Percentiles rank a stretch among this genome's conserved stretches.
Conservation (phyloP, 2,888 invertebrate genomes). For the Philaethria dido region DNA sequence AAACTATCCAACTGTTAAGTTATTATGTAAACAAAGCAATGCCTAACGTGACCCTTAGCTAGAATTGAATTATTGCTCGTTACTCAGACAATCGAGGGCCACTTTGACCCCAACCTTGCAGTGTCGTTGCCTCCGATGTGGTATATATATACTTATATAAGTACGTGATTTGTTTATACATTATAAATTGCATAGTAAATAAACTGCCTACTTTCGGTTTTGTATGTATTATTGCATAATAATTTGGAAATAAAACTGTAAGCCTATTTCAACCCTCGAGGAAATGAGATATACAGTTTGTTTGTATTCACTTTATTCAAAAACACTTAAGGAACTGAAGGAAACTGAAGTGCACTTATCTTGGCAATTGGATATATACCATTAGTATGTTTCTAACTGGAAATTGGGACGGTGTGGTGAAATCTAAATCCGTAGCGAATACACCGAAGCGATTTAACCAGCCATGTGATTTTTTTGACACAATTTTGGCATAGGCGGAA, state of each 20-base stretch:
- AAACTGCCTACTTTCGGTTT: not conserved
- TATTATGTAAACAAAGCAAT: conserved; percentile 36
- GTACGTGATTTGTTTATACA: not conserved
- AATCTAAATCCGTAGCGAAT: conserved; percentile 6
- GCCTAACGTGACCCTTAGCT: conserved; percentile 35
- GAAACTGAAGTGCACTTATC: conserved; percentile 10
- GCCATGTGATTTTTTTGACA: conserved; percentile 13
- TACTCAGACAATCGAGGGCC: conserved; percentile 59
- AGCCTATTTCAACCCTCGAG: not conserved
- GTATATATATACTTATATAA: not conserved
- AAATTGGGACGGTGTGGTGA: conserved; percentile 3
- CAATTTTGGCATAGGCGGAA: conserved; percentile 7
- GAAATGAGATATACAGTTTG: conserved; percentile 9
- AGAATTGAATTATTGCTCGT: conserved; percentile 45
- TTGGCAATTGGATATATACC: conserved; percentile 4
- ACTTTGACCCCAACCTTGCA: conserved; percentile 71
- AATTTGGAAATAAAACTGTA: not conserved
- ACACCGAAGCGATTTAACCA: not conserved
- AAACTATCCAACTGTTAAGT: conserved; percentile 22
- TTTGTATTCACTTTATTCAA: conserved; percentile 18
- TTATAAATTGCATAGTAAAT: not conserved
- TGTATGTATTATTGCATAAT: not conserved
- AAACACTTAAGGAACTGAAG: conserved; percentile 8
- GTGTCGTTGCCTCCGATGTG: conserved; percentile 57
- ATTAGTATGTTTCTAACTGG: conserved; percentile 11